These are phyloP conservation scores for Hirtodrosophila cameraria DNA, from an alignment of 2,888 invertebrate species.

Conservation along the genomic window DNA sequence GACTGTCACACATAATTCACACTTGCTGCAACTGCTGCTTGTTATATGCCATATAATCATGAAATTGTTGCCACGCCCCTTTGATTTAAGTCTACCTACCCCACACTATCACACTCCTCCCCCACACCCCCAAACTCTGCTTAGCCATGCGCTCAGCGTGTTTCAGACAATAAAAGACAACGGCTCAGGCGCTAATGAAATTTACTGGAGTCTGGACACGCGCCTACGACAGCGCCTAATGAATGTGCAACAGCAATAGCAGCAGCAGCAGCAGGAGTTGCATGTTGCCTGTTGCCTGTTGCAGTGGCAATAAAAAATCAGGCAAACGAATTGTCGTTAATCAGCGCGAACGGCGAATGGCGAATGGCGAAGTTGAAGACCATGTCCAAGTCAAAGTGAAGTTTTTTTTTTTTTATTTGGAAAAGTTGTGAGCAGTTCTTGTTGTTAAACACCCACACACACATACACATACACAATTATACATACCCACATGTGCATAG, in stretches of 20 bases:
- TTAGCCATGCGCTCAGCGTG: conserved; percentile 1
- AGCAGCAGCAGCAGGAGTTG: conserved; percentile 19
- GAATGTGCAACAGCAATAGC: conserved; percentile 57
- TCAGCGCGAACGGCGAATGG: conserved; percentile 55
- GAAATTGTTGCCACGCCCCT: conserved; percentile 64
- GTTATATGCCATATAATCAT: conserved; percentile 57
- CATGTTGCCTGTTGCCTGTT: conserved; percentile 14
- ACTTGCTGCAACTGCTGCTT: conserved; percentile 15
- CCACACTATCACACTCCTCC: neutral
- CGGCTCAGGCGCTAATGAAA: conserved; percentile 66
- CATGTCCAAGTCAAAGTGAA: conserved; percentile 33
- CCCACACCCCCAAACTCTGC: neutral
- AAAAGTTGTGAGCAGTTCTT: conserved; percentile 33
- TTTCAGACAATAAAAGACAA: conserved; percentile 67
- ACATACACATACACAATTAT: neutral
- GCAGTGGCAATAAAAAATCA: conserved; percentile 72
- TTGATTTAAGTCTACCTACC: neutral
- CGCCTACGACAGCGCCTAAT: conserved; percentile 74
- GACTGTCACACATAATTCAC: conserved; percentile 48
- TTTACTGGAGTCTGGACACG: conserved; percentile 66
- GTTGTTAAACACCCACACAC: conserved; percentile 35
- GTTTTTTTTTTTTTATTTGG: too few species aligned
- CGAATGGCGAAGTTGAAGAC: conserved; percentile 47
- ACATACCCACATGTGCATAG: conserved; percentile 6
- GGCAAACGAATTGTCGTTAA: conserved; percentile 80